A percentile compares a stretch with the other conserved stretches of the same genome.
Conservation (phyloP, 2,888 invertebrate species). For the Therioaphis trifolii region DNA sequence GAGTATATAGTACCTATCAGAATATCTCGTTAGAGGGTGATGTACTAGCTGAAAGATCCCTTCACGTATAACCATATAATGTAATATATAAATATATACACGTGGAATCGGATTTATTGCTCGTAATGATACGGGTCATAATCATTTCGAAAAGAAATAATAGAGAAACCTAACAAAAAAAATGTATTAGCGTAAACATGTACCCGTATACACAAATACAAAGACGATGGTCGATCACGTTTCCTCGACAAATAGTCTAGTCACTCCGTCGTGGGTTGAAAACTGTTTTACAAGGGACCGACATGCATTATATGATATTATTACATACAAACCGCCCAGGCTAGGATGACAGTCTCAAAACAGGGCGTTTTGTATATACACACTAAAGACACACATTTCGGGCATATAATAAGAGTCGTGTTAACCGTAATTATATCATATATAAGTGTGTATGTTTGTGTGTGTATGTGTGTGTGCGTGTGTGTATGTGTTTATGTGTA, state of each 20-base stretch:
- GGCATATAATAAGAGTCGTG: too few species aligned
- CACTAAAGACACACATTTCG: background rate
- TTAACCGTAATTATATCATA: too few species aligned
- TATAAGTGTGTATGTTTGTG: too few species aligned
- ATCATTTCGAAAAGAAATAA: background rate
- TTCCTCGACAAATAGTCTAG: background rate
- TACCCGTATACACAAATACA: background rate
- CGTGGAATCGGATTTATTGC: slow-evolving; percentile 25
- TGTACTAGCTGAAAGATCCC: background rate
- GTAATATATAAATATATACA: too few species aligned
- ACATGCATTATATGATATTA: background rate
- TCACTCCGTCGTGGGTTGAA: background rate
- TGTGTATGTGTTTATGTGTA: too few species aligned
- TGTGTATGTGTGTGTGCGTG: too few species aligned
- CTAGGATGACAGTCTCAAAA: slow-evolving; percentile 14
- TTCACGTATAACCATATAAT: background rate
- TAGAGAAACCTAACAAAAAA: background rate
- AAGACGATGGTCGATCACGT: background rate
- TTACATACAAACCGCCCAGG: background rate
- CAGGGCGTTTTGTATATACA: slow-evolving; percentile 1
- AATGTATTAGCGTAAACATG: too few species aligned
- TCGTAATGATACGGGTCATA: slow-evolving; percentile 1
- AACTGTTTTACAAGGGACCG: background rate
- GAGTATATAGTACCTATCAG: background rate
- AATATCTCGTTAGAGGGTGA: background rate